phyloP scores from a whole-genome alignment of 2,797 vertebrate species.

The Caiman crocodilus region DNA sequence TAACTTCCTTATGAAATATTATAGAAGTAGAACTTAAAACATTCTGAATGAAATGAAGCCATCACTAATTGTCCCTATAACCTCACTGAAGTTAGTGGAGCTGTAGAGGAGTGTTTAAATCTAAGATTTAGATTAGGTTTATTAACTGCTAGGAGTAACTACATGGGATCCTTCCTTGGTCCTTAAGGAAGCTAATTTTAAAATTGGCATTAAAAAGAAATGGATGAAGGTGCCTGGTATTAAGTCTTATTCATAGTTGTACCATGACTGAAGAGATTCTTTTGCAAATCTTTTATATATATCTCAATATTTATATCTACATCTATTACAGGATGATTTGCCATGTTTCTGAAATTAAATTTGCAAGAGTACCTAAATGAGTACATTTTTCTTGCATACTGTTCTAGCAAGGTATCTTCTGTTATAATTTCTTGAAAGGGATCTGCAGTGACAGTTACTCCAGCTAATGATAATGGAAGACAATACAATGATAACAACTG shows the following conservation, averaged over 20 bases:
- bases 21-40: background rate
- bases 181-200: slow-evolving; percentile 38
- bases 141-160: background rate
- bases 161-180: slow-evolving; percentile 19
- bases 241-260: background rate
- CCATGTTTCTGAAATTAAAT: background rate
- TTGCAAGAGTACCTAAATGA: background rate
- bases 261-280: background rate
- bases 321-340: background rate
- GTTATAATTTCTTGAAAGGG: slow-evolving; percentile 81
- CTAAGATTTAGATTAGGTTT: background rate
- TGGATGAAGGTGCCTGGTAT: background rate
- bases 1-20: background rate
- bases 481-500: slow-evolving; percentile 90
- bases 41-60: background rate
- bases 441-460: slow-evolving; percentile 88
- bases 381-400: slow-evolving; percentile 11
- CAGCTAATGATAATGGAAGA: slow-evolving; percentile 85
- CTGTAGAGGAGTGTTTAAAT: background rate
- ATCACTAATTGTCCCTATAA: slow-evolving; percentile 1
- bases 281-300: background rate
- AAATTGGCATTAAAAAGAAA: background rate
- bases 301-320: background rate
- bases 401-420: slow-evolving; percentile 52
- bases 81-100: background rate